Percentiles rank a stretch among this genome's conserved stretches.
phyloP scores from a whole-genome alignment of 2,888 invertebrate genomes.

The Piscicola geometra region DNA sequence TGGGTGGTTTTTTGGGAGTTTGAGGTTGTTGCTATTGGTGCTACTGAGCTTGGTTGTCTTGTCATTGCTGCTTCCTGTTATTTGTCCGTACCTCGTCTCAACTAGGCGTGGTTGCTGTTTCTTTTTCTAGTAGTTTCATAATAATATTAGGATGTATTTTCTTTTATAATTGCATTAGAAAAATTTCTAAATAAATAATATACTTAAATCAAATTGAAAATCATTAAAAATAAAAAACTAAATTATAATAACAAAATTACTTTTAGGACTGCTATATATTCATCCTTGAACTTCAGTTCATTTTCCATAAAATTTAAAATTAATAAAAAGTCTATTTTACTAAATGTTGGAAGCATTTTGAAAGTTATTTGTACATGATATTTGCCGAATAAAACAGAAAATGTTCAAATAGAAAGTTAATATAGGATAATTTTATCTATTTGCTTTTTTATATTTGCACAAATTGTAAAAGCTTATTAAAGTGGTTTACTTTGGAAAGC shows the following conservation, averaged over 20 bases:
- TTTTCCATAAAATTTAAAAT: slow-evolving; percentile 34
- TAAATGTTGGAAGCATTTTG: slow-evolving; percentile 26
- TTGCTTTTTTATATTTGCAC: too few relatives aligned
- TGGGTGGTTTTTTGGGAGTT: neutral
- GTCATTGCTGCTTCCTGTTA: neutral
- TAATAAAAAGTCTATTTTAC: slow-evolving; percentile 31
- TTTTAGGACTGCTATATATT: slow-evolving; percentile 15
- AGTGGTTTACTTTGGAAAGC: too few relatives aligned
- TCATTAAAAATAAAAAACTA: too few relatives aligned
- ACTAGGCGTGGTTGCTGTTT: neutral
- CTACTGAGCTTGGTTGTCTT: neutral
- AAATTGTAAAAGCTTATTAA: too few relatives aligned
- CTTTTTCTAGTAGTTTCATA: neutral
- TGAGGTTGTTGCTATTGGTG: neutral
- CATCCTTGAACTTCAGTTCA: slow-evolving; percentile 29
- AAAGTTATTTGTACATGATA: neutral
- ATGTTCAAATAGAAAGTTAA: too few relatives aligned
- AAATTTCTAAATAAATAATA: neutral
- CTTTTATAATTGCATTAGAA: neutral
- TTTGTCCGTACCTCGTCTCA: neutral
- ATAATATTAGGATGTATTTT: neutral
- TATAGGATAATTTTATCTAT: too few relatives aligned
- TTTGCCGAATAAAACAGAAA: neutral
- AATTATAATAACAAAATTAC: slow-evolving; percentile 2
- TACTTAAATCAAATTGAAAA: too few relatives aligned